Conservation (phyloP, 2,113 vertebrate genomes). For the Nipponia nippon region DNA sequence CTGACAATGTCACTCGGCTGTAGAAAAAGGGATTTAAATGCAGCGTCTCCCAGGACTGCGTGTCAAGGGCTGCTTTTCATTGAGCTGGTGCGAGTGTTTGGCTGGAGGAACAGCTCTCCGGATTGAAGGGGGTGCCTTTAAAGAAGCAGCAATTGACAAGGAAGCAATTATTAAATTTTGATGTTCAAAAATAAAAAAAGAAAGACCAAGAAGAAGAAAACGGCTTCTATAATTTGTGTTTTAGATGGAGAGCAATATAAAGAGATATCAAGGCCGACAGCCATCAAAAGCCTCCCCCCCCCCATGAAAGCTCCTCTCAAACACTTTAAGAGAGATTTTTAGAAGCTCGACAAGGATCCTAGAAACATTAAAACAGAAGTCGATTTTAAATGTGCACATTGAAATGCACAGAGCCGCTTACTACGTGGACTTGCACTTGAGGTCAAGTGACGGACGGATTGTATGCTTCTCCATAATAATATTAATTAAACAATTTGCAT, state of each 20-base stretch:
- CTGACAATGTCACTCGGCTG: constrained; percentile 99
- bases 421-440: constrained; percentile 92
- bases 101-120: constrained; percentile 75
- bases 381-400: constrained; percentile 89
- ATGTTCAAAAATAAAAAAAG: constrained; percentile 79
- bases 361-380: constrained; percentile 83
- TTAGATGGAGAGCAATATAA: constrained; percentile 75
- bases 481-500: constrained; percentile 99
- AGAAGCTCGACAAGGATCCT: constrained; percentile 75
- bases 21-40: constrained; percentile 99
- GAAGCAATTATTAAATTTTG: constrained; percentile 96
- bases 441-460: constrained; percentile 99
- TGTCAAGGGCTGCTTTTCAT: constrained; percentile 94
- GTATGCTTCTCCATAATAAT: constrained; percentile 99
- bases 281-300: constrained; percentile 74
- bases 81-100: constrained; percentile 79
- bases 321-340: constrained; percentile 73
- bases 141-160: constrained; percentile 76
- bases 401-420: constrained; percentile 86
- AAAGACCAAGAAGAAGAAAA: constrained; percentile 71
- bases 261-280: constrained; percentile 77
- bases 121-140: constrained; percentile 74
- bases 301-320: constrained; percentile 73
- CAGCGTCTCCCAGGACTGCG: constrained; percentile 91
- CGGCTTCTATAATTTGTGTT: constrained; percentile 80